phyloP scores from a whole-genome alignment of 2,888 invertebrate genomes.

The Drosophila mayaguana region DNA sequence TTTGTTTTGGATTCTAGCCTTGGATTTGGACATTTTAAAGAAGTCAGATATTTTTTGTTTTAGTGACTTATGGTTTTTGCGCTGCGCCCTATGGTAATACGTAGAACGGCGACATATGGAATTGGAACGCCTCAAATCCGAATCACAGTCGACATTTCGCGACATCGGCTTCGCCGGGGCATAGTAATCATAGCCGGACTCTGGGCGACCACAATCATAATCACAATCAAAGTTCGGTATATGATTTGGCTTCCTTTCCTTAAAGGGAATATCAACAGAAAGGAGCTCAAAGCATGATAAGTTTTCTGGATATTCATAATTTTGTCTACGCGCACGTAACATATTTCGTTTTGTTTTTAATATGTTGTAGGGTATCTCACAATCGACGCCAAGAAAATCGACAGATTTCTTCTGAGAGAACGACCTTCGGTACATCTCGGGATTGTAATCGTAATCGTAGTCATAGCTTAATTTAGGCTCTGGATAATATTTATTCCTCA shows the following conservation, averaged over 20 bases:
- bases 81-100: not conserved
- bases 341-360: not conserved
- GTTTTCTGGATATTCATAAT: not conserved
- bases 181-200: constrained; percentile 34
- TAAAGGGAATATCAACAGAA: constrained; percentile 45
- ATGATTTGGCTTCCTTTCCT: not conserved
- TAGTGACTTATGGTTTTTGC: not conserved
- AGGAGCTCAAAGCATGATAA: not conserved
- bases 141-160: not conserved
- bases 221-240: not conserved
- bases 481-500: not conserved
- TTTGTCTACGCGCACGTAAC: not conserved
- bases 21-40: not conserved
- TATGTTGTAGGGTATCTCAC: constrained; percentile 50
- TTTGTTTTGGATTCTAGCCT: not conserved
- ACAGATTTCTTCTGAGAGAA: constrained; percentile 16
- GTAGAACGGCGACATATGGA: too few species aligned
- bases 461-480: not conserved
- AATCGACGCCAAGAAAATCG: constrained; percentile 21
- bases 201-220: not conserved
- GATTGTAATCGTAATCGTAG: not conserved
- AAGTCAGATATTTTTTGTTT: not conserved
- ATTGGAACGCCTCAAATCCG: not conserved
- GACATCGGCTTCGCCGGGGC: not conserved
- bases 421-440: not conserved